Base-by-base conservation (phyloP, 2,888 invertebrate genomes). In the Zaprionus obscuricornis region DNA sequence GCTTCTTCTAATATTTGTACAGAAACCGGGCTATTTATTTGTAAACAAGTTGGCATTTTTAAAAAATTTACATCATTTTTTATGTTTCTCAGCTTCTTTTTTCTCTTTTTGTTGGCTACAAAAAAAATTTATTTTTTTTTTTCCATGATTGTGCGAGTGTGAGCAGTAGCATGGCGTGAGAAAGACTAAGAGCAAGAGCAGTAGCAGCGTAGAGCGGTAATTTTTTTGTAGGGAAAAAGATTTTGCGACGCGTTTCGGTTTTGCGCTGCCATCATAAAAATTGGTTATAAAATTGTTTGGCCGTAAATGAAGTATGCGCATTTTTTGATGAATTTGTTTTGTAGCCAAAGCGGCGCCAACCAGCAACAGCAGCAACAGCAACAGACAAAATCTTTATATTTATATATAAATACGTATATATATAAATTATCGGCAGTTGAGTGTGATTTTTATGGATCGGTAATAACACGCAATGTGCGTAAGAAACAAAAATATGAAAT, bases 271-370 rank as follows among this genome's bases (percentile, higher is more conserved):
- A 65, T 56, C 66, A 74, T 77, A 74, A 77, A 82, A 77, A 77
- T 77, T 68, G 77, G 77, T 77, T 77, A 74, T 82, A 82, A 77
- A 77, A 78, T 82, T 74, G 75, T 82, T 77, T 75, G 57, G 76
- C 76, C 66, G 77, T 75, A 63, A 79, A 83, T 75, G 59, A 79
- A 76, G 81, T 76, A 79, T 60, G 63, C 60, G 54, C 63, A 51
- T 83, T 55, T 79, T 69, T 79, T 79, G 79, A 78, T 79, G 81
- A 75, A 78, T 78, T 72, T 75, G 70, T 74, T 79, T 76, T 72
- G 64, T 51, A 58, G 62, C 29, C 69, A 49, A 46, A 42, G n/a
- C 45, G 69, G 59, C 71, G 69, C 59, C 71, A 49, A 36, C n/a
- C n/a, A n/a, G n/a, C n/a, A n/a, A n/a, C n/a, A n/a, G n/a, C n/a